Conservation (phyloP, 35 echinoderm and acorn worm species). For the Stichopus chloronotus region DNA sequence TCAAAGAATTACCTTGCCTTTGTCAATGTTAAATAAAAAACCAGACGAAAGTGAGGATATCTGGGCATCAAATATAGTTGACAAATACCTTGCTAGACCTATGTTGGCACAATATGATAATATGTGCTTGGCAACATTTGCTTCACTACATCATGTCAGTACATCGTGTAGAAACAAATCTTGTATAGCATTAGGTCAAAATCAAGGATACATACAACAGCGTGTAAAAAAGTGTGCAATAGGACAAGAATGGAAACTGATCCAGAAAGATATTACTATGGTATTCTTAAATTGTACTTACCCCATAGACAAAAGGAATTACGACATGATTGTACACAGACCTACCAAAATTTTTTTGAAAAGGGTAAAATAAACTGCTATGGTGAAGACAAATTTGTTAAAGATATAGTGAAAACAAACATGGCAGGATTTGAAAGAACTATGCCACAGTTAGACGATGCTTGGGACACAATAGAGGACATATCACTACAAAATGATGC, state of each 20-base stretch:
- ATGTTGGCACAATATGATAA: background rate
- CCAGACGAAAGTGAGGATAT: background rate
- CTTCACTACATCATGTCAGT: background rate
- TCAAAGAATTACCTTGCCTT: background rate
- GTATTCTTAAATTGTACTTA: background rate
- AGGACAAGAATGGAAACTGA: too few species aligned
- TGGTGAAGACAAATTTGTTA: slow-evolving; percentile 7
- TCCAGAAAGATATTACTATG: background rate
- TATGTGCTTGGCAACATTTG: slow-evolving; percentile 33
- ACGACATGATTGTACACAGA: slow-evolving; percentile 20
- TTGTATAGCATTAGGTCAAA: too few species aligned
- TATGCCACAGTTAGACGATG: slow-evolving; percentile 57
- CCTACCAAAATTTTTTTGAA: slow-evolving; percentile 58
- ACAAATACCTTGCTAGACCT: background rate
- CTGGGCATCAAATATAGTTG: background rate
- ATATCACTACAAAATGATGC: slow-evolving; percentile 57
- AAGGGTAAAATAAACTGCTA: background rate
- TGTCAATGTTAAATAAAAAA: background rate
- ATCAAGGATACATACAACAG: too few species aligned
- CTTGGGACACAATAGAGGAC: slow-evolving; percentile 43
- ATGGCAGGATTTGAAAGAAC: slow-evolving; percentile 47
- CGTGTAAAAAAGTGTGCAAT: too few species aligned
- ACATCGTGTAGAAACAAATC: background rate
- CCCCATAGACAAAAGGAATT: slow-evolving; percentile 63
- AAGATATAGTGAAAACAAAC: slow-evolving; percentile 62